Base-by-base conservation (phyloP, 2,888 invertebrate species). In the Pseudococcus longispinus region DNA sequence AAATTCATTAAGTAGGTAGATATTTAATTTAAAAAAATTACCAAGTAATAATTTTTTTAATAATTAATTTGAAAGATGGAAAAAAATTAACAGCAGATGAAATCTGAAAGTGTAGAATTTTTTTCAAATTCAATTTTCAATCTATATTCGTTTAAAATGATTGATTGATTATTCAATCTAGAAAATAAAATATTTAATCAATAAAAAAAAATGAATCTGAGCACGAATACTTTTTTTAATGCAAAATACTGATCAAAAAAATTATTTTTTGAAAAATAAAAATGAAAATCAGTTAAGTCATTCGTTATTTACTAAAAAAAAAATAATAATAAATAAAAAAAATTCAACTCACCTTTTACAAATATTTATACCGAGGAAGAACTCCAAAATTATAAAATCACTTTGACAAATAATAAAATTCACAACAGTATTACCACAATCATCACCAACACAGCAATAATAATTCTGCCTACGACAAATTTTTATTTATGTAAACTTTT, bases 311-410 rank as follows among this genome's bases (percentile, higher is more conserved):
- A 46, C 13, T 46, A 9, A 60, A 60, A 60, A 60, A 60, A 60
- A 60, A 60, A 60, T 55, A 77, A 80, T 11, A 80, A n/a, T n/a
- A 29, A 37, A 3, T 3, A 42, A 37, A 4, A 42, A 80, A 80
- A 42, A 70, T 26, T 80, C 6, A 60, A 29, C 42, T 80, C 20
- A 80, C 77, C 77, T 80, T 80, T 42, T 20, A 20, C 23, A 42
- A 80, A 18, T 18, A 42, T 29, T 29, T 37, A 80, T 37, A 80
- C n/a, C 42, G 37, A 80, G 77, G 77, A 80, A 80, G 77, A 80
- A 80, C 77, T 80, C 77, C 77, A 80, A 80, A 80, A 32, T 8
- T 80, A 80, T 80, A 80, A 80, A 80, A 80, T 80, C 77, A 42
- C 77, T 29, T 74, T 74, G 1, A 4, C 0, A 9, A 18, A 11